Evolutionary conservation across 2,888 invertebrate genomes (phyloP).

Genomic region (Sepiola atlantica): DNA sequence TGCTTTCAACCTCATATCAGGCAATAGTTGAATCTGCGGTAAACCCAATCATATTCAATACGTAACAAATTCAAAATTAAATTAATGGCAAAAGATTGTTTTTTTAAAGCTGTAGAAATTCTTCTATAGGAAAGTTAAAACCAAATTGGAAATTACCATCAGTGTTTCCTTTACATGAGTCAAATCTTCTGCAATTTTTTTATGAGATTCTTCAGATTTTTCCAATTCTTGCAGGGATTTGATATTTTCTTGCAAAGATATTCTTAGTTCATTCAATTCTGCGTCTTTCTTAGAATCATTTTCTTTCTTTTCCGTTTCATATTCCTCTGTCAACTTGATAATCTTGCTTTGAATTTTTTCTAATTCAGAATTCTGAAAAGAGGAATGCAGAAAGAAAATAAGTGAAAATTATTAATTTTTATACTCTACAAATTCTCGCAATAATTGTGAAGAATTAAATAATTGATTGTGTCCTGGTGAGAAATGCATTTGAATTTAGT

Average conservation of each 20-base stretch:
- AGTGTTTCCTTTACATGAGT: conserved; percentile 66
- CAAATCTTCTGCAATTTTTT: conserved; percentile 63
- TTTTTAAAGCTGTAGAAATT: no score
- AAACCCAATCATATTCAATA: no score
- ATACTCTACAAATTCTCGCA: no score
- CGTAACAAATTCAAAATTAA: no score
- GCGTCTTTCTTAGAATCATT: conserved; percentile 59
- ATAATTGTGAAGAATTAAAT: no score
- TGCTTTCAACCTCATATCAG: no score
- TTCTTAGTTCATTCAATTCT: conserved; percentile 64
- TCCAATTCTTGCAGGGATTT: conserved; percentile 62
- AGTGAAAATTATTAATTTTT: background rate
- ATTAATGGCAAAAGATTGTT: no score
- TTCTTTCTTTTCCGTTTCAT: conserved; percentile 64
- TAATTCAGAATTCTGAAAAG: conserved; percentile 67
- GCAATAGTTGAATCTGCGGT: no score
- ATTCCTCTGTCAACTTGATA: conserved; percentile 60
- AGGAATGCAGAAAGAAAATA: background rate
- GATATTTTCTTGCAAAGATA: conserved; percentile 57
- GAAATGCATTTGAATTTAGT: no score
- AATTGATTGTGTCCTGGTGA: no score
- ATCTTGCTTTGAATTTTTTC: conserved; percentile 66
- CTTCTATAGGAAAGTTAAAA: background rate
- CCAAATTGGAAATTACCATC: conserved; percentile 58
- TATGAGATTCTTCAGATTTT: conserved; percentile 66